Evolutionary conservation across 2,797 vertebrate species (phyloP), one percentile per base, ranked within the genome.

Genomic region (Austrolebias charrua): DNA sequence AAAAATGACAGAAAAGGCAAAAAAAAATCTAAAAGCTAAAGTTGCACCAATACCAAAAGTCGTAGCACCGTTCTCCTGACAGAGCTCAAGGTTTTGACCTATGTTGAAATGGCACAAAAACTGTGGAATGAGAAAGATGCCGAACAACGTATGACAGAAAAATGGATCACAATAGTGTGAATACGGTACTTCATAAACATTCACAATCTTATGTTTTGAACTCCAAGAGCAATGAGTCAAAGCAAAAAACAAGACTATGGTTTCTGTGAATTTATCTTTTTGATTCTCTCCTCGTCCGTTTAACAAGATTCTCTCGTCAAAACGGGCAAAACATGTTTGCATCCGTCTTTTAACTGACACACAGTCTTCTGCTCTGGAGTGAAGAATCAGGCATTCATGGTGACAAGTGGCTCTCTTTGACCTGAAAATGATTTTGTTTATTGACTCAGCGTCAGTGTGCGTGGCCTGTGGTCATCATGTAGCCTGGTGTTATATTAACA

Each of bases 231-330:
- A 86, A 78, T 88, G 91, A 86, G 57, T 5, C 5, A 4, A 44
- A 45, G 91, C 89, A 85, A 89, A 85, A 84, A 79, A 85, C 48
- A 79, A 64, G 82, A 18, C 68, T 71, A 56, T 86, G 74, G 83
- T 87, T 80, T 91, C 82, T 87, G 85, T 90, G 84, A 91, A 84
- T 68, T 50, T 62, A 57, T 68, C 53, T 19, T 35, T 79, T 83
- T 66, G 20, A 66, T 69, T 67, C 16, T 63, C 50, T 66, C 43
- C 51, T 61, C 74, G 86, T 80, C 10, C 13, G 15, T 47, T 49
- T 69, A 15, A 71, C 0, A 0, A 53, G 31, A 73, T 24, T 12
- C 14, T 11, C n/a, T 54, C 35, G 7, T 16, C 12, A 9, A 56
- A 43, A 33, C 71, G 67, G 58, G 73, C 76, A 50, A 51, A 66